Evolutionary conservation across 53 echinoderm and acorn worm species (phyloP), one percentile per base, ranked within the genome.

Genomic region (Actinopyga echinites): DNA sequence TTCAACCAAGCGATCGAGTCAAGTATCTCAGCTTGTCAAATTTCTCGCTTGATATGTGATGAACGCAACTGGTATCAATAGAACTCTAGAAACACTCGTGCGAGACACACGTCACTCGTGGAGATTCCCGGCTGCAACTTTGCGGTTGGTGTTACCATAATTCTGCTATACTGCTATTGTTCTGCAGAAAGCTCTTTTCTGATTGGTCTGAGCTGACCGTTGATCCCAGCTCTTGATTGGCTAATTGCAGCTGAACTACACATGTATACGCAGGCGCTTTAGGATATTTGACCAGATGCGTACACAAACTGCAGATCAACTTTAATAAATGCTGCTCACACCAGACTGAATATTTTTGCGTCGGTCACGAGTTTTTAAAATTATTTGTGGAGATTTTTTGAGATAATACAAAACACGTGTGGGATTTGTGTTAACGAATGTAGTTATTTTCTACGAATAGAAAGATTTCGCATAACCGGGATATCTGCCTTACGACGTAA

Each of bases 31-130:
- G 40, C 71, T 42, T 71, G 71, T 71, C 44, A 42, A 71, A 71
- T 71, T 40, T 71, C 71, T 71, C 71, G 71, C 71, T 71, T 71
- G 42, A 71, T 42, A 44, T 71, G 71, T 71, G 71, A 71, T 71
- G 44, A 26, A 26, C 42, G 71, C 42, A 42, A 71, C 71, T 71
- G 71, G 71, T 71, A 71, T 71, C 24, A 42, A 71, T 9, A 71
- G 28, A 42, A 42, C 40, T 49, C 7, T 44, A 40, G 40, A 36
- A 71, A 42, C 35, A 44, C 71, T 71, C 71, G 71, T 71, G 71
- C 71, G 34, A 71, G 68, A 36, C 68, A 68, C 68, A 68, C 68
- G 68, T n/a, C 63, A 49, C 31, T 63, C 63, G 63, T 63, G 5
- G 34, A 10, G 35, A 38, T 68, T 36, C n/a, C n/a, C 68, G 38